These are phyloP conservation scores for Microtus ochrogaster DNA, from an alignment of 2,113 vertebrate genomes.

Conservation along the genomic window DNA sequence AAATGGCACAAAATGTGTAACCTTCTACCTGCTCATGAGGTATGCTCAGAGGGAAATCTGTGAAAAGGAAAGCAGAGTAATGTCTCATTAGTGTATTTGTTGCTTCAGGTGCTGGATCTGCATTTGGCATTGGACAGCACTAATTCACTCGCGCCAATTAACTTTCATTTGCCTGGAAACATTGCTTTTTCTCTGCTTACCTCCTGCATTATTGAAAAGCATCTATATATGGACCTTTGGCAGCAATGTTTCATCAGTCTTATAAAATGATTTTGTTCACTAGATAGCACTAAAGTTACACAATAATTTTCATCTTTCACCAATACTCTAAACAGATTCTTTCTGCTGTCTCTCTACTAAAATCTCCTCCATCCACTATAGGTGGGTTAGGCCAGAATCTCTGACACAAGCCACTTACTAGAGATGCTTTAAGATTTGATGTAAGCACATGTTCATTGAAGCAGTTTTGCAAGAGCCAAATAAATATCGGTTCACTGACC, in stretches of 20 bases:
- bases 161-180: background rate
- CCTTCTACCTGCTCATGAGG: background rate
- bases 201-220: background rate
- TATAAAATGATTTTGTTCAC: constrained; percentile 2
- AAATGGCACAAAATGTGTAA: background rate
- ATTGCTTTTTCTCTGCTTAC: background rate
- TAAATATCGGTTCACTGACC: background rate
- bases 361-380: background rate
- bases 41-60: constrained; percentile 50
- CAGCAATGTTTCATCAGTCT: background rate
- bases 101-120: background rate
- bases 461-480: background rate
- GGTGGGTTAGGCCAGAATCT: background rate
- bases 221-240: background rate
- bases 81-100: background rate
- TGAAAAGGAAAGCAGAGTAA: background rate
- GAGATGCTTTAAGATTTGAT: background rate
- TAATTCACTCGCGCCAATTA: background rate
- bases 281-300: background rate
- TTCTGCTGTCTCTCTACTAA: background rate
- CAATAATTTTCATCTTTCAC: background rate
- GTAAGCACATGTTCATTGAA: background rate
- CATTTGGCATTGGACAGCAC: background rate
- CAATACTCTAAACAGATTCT: background rate
- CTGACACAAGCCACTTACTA: background rate